phyloP scores from a whole-genome alignment of 2,888 invertebrate species.

The Drosophila nigricruria region DNA sequence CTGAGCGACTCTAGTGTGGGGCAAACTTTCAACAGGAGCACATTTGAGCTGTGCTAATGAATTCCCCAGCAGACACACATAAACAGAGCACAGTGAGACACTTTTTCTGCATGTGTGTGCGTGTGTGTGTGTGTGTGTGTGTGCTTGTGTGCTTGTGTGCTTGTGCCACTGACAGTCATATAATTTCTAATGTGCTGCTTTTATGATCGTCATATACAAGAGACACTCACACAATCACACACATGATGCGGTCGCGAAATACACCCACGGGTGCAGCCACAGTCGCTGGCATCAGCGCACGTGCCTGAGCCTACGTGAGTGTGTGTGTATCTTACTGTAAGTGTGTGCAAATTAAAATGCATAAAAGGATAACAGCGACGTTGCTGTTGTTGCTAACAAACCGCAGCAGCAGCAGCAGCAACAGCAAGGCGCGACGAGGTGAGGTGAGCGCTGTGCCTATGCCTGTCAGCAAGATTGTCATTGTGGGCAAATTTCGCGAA shows the following conservation, averaged over 20 bases:
- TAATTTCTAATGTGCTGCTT: slow-evolving; percentile 80
- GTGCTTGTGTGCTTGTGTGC: slow-evolving; percentile 16
- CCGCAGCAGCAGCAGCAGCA: slow-evolving; percentile 54
- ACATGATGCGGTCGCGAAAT: slow-evolving; percentile 50
- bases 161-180: slow-evolving; percentile 64
- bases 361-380: slow-evolving; percentile 76
- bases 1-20: slow-evolving; percentile 25
- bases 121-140: slow-evolving; percentile 14
- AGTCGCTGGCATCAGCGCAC: slow-evolving; percentile 47
- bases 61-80: slow-evolving; percentile 68
- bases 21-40: slow-evolving; percentile 49
- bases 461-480: slow-evolving; percentile 63
- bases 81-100: slow-evolving; percentile 30
- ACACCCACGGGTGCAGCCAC: slow-evolving; percentile 69
- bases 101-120: slow-evolving; percentile 11
- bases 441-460: slow-evolving; percentile 26
- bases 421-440: slow-evolving; percentile 25
- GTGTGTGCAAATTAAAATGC: slow-evolving; percentile 75
- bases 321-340: slow-evolving; percentile 29
- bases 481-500: slow-evolving; percentile 67
- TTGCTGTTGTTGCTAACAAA: slow-evolving; percentile 59
- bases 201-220: slow-evolving; percentile 70
- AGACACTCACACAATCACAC: slow-evolving; percentile 41
- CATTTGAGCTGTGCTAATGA: slow-evolving; percentile 71
- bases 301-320: slow-evolving; percentile 53